Percentiles rank a stretch among this genome's conserved stretches.
Evolutionary conservation across 2,888 invertebrate species (phyloP).

Genomic region (Trachelus stipa): DNA sequence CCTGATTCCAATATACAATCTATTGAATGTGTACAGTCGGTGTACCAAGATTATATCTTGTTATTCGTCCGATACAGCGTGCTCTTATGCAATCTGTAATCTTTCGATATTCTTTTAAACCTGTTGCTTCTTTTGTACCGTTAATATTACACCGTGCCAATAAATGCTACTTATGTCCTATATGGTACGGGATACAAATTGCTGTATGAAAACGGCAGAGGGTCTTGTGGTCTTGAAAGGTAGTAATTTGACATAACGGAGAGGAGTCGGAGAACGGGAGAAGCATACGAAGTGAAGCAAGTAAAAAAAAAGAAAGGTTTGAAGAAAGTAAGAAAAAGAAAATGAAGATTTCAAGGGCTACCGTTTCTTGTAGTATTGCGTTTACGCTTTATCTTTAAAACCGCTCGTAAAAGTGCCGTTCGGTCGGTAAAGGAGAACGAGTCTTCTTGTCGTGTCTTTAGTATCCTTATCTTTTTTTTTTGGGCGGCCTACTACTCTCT

Average conservation of each 20-base stretch:
- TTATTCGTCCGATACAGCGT: background rate
- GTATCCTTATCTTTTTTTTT: background rate
- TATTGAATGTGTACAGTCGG: background rate
- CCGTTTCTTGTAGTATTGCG: background rate
- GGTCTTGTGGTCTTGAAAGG: background rate
- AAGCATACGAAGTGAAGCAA: background rate
- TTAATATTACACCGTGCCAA: background rate
- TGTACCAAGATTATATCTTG: background rate
- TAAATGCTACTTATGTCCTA: background rate
- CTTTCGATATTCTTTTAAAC: background rate
- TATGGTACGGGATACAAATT: background rate
- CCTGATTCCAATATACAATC: background rate
- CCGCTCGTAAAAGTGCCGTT: background rate
- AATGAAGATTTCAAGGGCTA: background rate
- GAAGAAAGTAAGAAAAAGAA: background rate
- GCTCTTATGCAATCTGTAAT: too few relatives aligned
- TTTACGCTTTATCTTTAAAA: background rate
- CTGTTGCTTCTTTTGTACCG: background rate
- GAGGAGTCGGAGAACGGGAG: background rate
- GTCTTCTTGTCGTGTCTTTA: background rate
- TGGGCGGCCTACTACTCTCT: background rate
- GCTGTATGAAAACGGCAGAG: background rate
- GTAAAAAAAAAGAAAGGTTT: background rate
- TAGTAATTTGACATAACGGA: slow-evolving; percentile 8
- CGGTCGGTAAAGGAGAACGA: background rate